Evolutionary conservation across 2,888 invertebrate species (phyloP).

Genomic region (Cybosia mesomella): DNA sequence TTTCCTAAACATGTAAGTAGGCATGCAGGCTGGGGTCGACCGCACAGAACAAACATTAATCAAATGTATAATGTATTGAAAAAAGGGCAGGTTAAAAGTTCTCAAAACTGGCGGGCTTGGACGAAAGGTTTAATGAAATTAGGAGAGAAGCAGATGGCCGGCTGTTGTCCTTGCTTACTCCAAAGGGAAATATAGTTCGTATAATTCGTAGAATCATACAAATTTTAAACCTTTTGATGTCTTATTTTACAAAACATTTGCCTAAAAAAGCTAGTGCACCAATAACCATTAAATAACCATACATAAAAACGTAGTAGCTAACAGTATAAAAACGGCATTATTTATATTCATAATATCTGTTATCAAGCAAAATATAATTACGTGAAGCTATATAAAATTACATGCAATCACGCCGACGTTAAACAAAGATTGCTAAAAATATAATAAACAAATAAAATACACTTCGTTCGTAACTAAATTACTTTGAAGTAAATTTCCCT

Average conservation of each 20-base stretch:
- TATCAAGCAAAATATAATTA: not conserved
- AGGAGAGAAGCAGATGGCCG: not conserved
- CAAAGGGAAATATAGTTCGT: no score
- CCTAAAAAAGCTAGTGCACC: not conserved
- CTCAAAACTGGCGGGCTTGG: no score
- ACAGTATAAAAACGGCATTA: not conserved
- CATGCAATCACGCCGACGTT: slow-evolving; percentile 9
- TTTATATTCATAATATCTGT: not conserved
- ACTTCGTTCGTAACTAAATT: slow-evolving; percentile 8
- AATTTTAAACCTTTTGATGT: no score
- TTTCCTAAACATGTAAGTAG: no score
- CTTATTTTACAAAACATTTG: no score
- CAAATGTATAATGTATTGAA: no score
- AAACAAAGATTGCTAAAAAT: slow-evolving; percentile 9
- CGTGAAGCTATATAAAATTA: slow-evolving; percentile 3
- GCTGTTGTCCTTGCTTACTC: not conserved
- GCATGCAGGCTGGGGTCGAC: no score
- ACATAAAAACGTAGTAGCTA: not conserved
- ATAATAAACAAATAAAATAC: not conserved
- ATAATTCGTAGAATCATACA: no score
- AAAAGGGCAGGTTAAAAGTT: no score
- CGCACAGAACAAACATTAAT: no score
- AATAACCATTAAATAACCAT: not conserved
- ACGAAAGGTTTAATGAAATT: no score
- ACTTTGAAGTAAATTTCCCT: slow-evolving; percentile 16